Evolutionary conservation across 1,140 invertebrate species (phyloP), one percentile per base, ranked within the genome.

Genomic region (Eufriesea mexicana): DNA sequence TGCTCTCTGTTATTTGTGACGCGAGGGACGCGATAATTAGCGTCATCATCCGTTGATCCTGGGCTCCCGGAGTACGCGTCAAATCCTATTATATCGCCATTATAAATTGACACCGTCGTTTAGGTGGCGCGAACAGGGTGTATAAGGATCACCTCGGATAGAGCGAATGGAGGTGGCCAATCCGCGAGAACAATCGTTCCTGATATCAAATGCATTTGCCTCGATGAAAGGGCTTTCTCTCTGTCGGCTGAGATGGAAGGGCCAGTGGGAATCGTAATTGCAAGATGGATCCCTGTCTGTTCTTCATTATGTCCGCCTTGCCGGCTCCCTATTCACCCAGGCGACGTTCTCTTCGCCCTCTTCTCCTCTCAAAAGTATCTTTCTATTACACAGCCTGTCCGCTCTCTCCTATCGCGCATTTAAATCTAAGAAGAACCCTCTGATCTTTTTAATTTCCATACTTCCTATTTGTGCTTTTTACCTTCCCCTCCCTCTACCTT

Each of bases 41-140:
- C 51, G 35, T 51, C 70, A 57, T 81, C 71, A 75, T 62, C 28
- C 51, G 72, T 57, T 74, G 62, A 76, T 76, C 72, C 61, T 2
- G 42, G 51, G 5, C 25, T 68, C 54, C 45, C 62, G 18, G 62
- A 42, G n/a, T 62, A 57, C 42, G 51, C 14, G 55, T 54, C 47
- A 61, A 68, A 66, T 64, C 57, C 86, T 47, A 75, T 71, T 84
- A 49, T 64, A 49, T 18, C 28, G 35, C 59, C 62, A 78, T 89
- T 88, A 86, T 86, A 86, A 67, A 86, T 87, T 68, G 77, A 23
- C 62, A 28, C 8, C 59, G 83, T 84, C 88, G 86, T 88, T 70
- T 78, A 68, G 51, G 71, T 45, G 18, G 35, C 51, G 73, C 51
- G 66, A 71, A 74, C 35, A 14, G 57, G 25, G 35, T 42, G 59